Conservation (phyloP, 2,797 vertebrate species). For the Lacerta bilineata region DNA sequence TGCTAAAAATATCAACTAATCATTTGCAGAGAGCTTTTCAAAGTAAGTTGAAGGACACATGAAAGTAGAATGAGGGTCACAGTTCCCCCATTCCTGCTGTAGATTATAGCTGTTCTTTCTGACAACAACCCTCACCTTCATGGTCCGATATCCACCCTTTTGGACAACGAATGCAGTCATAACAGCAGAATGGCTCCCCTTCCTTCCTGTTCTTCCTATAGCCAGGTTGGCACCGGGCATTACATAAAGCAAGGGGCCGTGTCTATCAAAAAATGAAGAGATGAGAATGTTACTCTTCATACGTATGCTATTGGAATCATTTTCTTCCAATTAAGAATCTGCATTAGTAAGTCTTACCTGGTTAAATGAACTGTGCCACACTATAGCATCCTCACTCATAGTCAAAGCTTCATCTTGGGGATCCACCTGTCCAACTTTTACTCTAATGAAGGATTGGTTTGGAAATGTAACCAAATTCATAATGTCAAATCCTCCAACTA, state of each 20-base stretch:
- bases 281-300: neutral
- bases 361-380: neutral
- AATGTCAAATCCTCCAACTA: neutral
- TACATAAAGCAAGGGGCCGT: neutral
- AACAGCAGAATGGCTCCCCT: neutral
- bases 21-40: too few relatives aligned
- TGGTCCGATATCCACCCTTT: neutral
- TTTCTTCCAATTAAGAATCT: neutral
- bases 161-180: neutral
- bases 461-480: slow-evolving; percentile 20
- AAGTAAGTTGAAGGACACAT: too few relatives aligned
- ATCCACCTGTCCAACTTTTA: neutral
- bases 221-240: neutral
- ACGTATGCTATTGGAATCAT: too few relatives aligned
- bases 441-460: slow-evolving; percentile 2
- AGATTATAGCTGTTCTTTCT: neutral
- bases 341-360: neutral
- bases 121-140: neutral
- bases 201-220: neutral
- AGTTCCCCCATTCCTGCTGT: too few relatives aligned
- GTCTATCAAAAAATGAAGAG: neutral
- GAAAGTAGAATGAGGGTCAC: too few relatives aligned
- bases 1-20: too few relatives aligned
- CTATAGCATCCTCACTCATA: neutral
- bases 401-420: neutral